A percentile compares a stretch with the other conserved stretches of the same genome.
Conservation (phyloP, 2,113 vertebrate species). For the Argyrosomus japonicus region DNA sequence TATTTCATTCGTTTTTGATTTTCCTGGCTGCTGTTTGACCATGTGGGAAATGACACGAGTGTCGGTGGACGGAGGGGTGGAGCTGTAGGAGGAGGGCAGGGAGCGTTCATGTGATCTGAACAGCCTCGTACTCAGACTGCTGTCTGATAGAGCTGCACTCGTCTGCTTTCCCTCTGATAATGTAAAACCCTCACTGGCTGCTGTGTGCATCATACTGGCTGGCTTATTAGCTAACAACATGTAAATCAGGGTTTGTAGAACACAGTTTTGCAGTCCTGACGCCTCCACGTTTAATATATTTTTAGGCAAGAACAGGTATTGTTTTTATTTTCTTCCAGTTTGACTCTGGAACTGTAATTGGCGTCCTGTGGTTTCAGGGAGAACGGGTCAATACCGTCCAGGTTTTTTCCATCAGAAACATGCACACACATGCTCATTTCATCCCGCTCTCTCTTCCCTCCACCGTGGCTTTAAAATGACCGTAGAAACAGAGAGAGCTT, state of each 20-base stretch:
- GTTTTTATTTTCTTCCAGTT: neutral
- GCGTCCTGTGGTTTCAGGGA: neutral
- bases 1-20: constrained; percentile 24
- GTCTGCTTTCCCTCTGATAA: constrained; percentile 12
- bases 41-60: constrained; percentile 9
- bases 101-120: constrained; percentile 13
- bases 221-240: neutral
- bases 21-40: constrained; percentile 2
- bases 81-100: neutral
- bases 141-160: constrained; percentile 29
- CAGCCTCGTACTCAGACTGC: constrained; percentile 14
- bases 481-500: constrained; percentile 45
- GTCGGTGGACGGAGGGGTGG: constrained; percentile 12
- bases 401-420: neutral
- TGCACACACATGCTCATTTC: neutral
- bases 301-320: neutral
- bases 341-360: neutral
- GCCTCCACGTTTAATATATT: neutral
- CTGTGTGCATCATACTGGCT: neutral
- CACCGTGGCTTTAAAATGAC: constrained; percentile 45
- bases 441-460: neutral
- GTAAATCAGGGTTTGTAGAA: neutral
- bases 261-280: neutral
- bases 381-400: neutral
- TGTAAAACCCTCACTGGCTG: neutral